These are phyloP conservation scores for Trichoplusia ni DNA, from an alignment of 1,140 invertebrate genomes.

Conservation along the genomic window DNA sequence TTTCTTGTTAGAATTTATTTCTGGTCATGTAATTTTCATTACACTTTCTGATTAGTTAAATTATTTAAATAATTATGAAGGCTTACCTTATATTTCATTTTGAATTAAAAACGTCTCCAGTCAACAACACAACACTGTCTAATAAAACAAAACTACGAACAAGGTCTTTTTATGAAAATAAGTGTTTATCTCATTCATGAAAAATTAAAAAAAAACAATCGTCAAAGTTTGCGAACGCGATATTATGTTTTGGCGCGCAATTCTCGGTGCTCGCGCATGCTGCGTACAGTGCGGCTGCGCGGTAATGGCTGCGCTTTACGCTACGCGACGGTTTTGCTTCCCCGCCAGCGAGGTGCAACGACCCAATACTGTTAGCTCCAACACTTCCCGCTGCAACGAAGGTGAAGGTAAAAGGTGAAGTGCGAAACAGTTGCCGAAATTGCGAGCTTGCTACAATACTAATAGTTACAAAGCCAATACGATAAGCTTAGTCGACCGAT, in stretches of 20 bases:
- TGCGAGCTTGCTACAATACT: neutral
- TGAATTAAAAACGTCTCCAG: conserved; percentile 35
- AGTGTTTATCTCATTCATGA: conserved; percentile 10
- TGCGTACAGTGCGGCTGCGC: conserved; percentile 53
- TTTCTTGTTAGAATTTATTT: no score
- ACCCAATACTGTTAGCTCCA: conserved; percentile 49
- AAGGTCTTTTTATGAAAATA: conserved; percentile 11
- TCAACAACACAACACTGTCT: conserved; percentile 40
- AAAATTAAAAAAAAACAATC: conserved; percentile 31
- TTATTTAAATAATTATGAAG: neutral
- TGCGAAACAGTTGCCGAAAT: conserved; percentile 50
- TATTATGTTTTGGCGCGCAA: conserved; percentile 52
- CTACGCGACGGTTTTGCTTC: conserved; percentile 66
- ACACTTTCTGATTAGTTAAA: no score
- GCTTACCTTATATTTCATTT: conserved; percentile 70
- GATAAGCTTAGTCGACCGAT: neutral
- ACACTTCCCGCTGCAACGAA: conserved; percentile 28
- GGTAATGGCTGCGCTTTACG: conserved; percentile 59
- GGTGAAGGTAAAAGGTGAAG: conserved; percentile 52
- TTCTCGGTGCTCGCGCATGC: conserved; percentile 60
- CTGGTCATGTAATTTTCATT: no score
- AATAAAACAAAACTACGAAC: conserved; percentile 18
- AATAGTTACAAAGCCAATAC: no score
- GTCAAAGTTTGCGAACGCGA: conserved; percentile 23
- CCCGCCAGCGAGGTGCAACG: conserved; percentile 65